Conservation (phyloP, 2,888 invertebrate genomes). For the Platycnemis pennipes region DNA sequence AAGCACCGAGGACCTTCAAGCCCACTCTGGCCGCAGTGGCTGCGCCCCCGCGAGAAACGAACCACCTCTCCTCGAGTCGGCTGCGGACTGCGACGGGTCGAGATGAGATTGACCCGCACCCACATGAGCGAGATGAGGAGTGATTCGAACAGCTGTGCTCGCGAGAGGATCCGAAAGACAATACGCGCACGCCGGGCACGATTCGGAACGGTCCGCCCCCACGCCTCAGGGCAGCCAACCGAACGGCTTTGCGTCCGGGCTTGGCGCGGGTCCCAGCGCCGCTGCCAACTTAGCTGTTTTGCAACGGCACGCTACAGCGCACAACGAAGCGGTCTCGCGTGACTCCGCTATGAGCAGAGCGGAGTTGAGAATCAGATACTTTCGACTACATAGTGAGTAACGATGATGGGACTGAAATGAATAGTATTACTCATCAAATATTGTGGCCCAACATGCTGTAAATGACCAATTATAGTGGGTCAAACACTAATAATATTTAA, state of each 20-base stretch:
- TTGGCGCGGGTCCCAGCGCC: not conserved
- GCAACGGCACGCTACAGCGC: not conserved
- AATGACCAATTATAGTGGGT: no score
- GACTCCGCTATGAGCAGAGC: not conserved
- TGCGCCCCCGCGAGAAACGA: not conserved
- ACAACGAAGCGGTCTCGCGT: not conserved
- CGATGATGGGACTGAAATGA: not conserved
- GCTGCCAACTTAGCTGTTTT: not conserved
- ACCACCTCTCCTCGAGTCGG: not conserved
- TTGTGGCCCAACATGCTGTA: no score
- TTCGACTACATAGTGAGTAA: not conserved
- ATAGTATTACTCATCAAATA: no score
- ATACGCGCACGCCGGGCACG: not conserved
- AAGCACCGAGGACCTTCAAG: no score
- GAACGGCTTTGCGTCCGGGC: no score
- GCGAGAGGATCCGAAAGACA: not conserved
- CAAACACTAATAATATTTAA: no score
- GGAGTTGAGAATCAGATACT: not conserved
- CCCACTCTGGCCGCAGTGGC: not conserved
- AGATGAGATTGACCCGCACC: not conserved
- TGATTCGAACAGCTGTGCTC: constrained; percentile 16
- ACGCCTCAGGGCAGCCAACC: not conserved
- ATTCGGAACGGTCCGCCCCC: constrained; percentile 7
- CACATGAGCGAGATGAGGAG: no score
- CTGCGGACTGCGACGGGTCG: not conserved